Evolutionary conservation across 2,888 invertebrate species (phyloP).

Genomic region (Drosophila mulleri): DNA sequence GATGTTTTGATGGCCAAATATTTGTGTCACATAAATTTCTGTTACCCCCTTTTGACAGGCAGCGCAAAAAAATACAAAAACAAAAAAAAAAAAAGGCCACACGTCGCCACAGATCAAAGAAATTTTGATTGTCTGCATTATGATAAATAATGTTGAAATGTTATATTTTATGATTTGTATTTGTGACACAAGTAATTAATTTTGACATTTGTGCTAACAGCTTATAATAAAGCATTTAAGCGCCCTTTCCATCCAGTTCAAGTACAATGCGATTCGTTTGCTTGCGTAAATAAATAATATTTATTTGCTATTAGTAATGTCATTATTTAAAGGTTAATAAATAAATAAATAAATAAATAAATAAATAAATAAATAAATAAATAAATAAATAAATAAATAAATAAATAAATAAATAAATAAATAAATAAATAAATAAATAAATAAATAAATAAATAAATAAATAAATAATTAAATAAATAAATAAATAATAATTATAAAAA

Average conservation of each 20-base stretch:
- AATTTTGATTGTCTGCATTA: slow-evolving; percentile 70
- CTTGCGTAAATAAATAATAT: not conserved
- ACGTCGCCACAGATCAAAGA: slow-evolving; percentile 74
- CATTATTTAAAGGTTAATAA: not conserved
- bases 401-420: not conserved
- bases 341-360: not conserved
- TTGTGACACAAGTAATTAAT: slow-evolving; percentile 77
- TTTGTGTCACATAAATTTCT: slow-evolving; percentile 73
- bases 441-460: too few species aligned
- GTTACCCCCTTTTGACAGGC: slow-evolving; percentile 62
- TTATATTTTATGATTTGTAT: slow-evolving; percentile 69
- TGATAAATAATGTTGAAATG: slow-evolving; percentile 72
- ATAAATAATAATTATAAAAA: too few species aligned
- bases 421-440: too few species aligned
- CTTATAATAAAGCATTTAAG: slow-evolving; percentile 70
- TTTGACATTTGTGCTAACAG: slow-evolving; percentile 79
- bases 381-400: too few species aligned
- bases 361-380: too few species aligned
- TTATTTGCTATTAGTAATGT: not conserved
- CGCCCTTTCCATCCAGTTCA: not conserved
- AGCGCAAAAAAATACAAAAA: slow-evolving; percentile 7
- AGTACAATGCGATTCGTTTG: not conserved
- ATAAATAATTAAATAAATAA: too few species aligned
- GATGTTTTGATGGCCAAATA: slow-evolving; percentile 69
- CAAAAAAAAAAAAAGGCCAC: slow-evolving; percentile 49